These are phyloP conservation scores for Hormiphora californensis DNA, from an alignment of 37 sponge, comb jelly and placozoan species.

Conservation along the genomic window DNA sequence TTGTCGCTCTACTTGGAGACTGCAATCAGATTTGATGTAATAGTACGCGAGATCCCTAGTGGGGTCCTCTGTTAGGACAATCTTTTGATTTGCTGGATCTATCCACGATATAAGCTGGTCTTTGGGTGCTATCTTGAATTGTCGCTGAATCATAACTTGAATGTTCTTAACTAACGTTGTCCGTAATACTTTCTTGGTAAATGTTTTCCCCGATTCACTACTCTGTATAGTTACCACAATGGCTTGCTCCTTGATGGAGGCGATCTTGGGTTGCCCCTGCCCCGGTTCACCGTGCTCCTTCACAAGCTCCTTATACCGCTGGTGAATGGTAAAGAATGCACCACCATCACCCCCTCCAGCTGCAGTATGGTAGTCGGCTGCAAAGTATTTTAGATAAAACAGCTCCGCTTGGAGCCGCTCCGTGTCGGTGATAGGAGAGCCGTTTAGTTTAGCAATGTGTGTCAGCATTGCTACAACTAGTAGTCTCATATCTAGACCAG, in stretches of 20 bases:
- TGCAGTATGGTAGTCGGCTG: neutral
- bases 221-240: neutral
- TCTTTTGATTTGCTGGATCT: neutral
- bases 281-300: neutral
- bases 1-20: too few relatives aligned
- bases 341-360: too few relatives aligned
- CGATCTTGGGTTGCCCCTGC: neutral
- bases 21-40: neutral
- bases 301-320: neutral
- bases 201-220: neutral
- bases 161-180: conserved; percentile 6
- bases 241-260: conserved; percentile 11
- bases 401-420: conserved; percentile 38
- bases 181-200: conserved; percentile 8
- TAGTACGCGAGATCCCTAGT: conserved; percentile 8
- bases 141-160: conserved; percentile 14
- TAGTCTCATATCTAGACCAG: conserved; percentile 25
- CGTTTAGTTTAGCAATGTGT: conserved; percentile 4
- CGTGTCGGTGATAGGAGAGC: conserved; percentile 13
- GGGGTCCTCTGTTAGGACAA: conserved; percentile 11
- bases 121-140: conserved; percentile 9
- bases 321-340: neutral
- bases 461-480: conserved; percentile 21
- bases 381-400: conserved; percentile 32
- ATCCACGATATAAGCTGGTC: conserved; percentile 24